phyloP scores from a whole-genome alignment of 2,888 invertebrate species.

The Agrochola macilenta region DNA sequence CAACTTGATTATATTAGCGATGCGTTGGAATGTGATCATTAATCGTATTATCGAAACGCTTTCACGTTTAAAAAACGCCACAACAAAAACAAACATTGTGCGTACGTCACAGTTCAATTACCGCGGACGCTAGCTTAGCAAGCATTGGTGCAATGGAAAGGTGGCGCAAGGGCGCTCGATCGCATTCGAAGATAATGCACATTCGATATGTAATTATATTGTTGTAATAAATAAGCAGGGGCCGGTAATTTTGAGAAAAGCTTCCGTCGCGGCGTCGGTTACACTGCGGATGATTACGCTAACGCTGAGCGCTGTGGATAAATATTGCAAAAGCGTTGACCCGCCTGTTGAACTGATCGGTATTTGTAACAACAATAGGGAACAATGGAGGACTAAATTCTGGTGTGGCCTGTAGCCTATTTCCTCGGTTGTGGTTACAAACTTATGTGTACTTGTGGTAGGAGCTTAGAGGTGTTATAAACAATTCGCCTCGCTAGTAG shows the following conservation, averaged over 20 bases:
- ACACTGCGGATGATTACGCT: conserved; percentile 80
- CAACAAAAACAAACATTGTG: conserved; percentile 63
- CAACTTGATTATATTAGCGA: conserved; percentile 65
- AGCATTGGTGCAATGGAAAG: conserved; percentile 65
- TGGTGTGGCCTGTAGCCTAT: conserved; percentile 59
- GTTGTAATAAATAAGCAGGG: conserved; percentile 66
- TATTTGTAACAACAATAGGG: conserved; percentile 73
- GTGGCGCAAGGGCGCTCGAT: conserved; percentile 67
- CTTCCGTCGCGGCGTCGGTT: conserved; percentile 77
- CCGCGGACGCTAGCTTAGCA: conserved; percentile 52
- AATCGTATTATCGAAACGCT: conserved; percentile 67
- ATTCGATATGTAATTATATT: conserved; percentile 67
- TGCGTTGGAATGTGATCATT: conserved; percentile 70
- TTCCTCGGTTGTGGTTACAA: conserved; percentile 47
- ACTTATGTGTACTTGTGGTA: conserved; percentile 24
- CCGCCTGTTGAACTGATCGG: conserved; percentile 66
- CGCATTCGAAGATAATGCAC: conserved; percentile 61
- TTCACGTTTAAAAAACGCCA: conserved; percentile 65
- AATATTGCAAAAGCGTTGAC: conserved; percentile 78
- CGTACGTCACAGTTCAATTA: conserved; percentile 61
- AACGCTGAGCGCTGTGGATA: conserved; percentile 73
- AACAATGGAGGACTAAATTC: conserved; percentile 74
- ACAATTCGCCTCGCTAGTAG: conserved; percentile 9
- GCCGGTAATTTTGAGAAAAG: conserved; percentile 74
- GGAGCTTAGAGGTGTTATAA: conserved; percentile 23